A percentile compares a stretch with the other conserved stretches of the same genome.
Conservation (phyloP, 2,797 vertebrate species). For the Ambastaia sidthimunki region DNA sequence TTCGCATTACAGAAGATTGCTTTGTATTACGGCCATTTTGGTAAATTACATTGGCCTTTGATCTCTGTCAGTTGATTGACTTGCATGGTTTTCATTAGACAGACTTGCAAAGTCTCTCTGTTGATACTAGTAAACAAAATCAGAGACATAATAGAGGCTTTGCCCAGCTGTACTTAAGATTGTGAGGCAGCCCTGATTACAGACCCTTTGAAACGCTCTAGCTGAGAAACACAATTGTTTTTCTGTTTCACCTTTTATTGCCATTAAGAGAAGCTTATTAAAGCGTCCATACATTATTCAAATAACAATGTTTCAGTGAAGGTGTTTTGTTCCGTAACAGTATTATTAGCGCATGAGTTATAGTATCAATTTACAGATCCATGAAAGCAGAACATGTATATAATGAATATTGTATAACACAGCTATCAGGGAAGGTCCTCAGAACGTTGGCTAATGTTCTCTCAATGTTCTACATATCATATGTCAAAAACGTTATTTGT, state of each 20-base stretch:
- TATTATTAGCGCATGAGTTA: too few relatives aligned
- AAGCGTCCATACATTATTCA: constrained; percentile 5
- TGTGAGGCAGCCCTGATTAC: constrained; percentile 62
- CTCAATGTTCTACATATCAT: too few relatives aligned
- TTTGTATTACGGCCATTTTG: constrained; percentile 80
- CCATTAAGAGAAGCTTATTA: constrained; percentile 10
- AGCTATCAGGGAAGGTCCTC: too few relatives aligned
- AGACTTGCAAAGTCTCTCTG: constrained; percentile 65
- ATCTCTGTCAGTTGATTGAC: constrained; percentile 80
- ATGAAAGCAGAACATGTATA: neutral
- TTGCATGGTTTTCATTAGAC: constrained; percentile 84
- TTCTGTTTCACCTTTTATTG: constrained; percentile 55
- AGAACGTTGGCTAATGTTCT: too few relatives aligned
- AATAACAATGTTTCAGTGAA: neutral
- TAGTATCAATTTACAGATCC: neutral
- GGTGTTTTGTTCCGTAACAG: neutral
- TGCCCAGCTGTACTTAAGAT: constrained; percentile 70
- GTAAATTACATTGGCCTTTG: constrained; percentile 83
- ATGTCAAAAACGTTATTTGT: too few relatives aligned
- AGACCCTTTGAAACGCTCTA: constrained; percentile 62
- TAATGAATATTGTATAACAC: too few relatives aligned
- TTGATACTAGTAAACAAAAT: constrained; percentile 72
- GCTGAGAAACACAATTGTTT: constrained; percentile 60
- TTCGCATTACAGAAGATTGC: constrained; percentile 84
- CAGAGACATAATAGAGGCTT: constrained; percentile 65